Evolutionary conservation across 1,140 invertebrate genomes (phyloP), one percentile per base, ranked within the genome.

Genomic region (Tetramorium parvispinum): DNA sequence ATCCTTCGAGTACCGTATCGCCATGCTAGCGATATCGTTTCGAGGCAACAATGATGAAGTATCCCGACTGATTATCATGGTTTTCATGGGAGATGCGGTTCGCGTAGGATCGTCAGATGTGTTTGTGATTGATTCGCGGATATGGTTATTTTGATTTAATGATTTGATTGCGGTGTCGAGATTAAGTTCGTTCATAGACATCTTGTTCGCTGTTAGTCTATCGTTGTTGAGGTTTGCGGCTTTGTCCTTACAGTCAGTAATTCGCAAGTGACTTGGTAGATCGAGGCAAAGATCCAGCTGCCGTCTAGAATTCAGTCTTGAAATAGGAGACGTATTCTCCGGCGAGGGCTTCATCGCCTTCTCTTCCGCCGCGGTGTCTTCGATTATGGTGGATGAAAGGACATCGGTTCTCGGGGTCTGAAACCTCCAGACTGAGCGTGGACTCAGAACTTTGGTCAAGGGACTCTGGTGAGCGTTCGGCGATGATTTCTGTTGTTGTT

Each of bases 371-470:
- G 93, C 95, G 1, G 94, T 89, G 53, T 95, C 98, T 95, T 98
- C 98, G n/a, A 97, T 96, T 93, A 98, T 98, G 65, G 97, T 97
- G 8, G 97, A 97, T 16, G 97, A 98, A 86, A 98, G 96, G 24
- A 98, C 97, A 91, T 98, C 97, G 11, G 97, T 97, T 89, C 97
- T 95, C 3, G 97, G 97, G 88, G 96, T 97, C 32, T 97, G 96
- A 87, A 97, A 97, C 77, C 97, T 95, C 97, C 97, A 97, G 18
- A 96, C 96, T 3, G 97, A 97, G 75, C 97, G 96, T 0, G 97
- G 97, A 75, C 97, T 97, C 27, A 97, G 93, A n/a, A 97, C 94
- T 78, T 97, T 96, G 93, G 97, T 96, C 7, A 97, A 95, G 0
- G 95, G 95, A 46, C 96, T 95, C 85, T 96, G 95, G 85, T 96